Conservation (phyloP, 2,113 vertebrate species). For the Aleadryas rufinucha region DNA sequence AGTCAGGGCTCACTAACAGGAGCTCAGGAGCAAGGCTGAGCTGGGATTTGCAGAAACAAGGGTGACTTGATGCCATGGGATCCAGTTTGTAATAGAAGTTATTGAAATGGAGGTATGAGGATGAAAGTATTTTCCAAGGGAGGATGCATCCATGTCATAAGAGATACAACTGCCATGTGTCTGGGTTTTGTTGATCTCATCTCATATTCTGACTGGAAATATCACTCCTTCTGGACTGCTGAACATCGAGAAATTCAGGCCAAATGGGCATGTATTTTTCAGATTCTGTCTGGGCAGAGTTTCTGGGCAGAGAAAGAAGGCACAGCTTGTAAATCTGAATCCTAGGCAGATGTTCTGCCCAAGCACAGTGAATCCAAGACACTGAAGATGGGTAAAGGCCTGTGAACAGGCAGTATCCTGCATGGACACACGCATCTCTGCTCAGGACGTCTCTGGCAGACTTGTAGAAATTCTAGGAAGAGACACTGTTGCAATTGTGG, state of each 20-base stretch:
- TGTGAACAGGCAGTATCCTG: background rate
- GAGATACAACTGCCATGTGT: background rate
- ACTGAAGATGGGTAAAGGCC: background rate
- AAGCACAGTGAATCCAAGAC: background rate
- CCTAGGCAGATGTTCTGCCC: background rate
- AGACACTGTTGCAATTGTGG: fast-evolving
- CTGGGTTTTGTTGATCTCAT: background rate
- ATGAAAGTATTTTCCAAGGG: background rate
- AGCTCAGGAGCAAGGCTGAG: background rate
- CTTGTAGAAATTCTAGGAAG: background rate
- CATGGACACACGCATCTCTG: background rate
- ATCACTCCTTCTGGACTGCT: background rate
- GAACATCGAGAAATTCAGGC: background rate
- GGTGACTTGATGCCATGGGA: background rate
- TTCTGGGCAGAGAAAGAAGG: background rate
- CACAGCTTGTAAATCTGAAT: background rate
- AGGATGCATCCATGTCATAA: background rate
- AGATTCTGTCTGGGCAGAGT: background rate
- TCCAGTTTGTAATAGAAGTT: background rate
- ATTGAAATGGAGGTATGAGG: background rate
- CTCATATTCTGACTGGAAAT: background rate
- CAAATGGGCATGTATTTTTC: background rate
- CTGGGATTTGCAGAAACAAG: background rate
- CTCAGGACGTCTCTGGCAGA: background rate
- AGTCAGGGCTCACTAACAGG: background rate